These are phyloP conservation scores for Gisinianus flammeolus DNA, from an alignment of 2,888 invertebrate species.

Conservation along the genomic window DNA sequence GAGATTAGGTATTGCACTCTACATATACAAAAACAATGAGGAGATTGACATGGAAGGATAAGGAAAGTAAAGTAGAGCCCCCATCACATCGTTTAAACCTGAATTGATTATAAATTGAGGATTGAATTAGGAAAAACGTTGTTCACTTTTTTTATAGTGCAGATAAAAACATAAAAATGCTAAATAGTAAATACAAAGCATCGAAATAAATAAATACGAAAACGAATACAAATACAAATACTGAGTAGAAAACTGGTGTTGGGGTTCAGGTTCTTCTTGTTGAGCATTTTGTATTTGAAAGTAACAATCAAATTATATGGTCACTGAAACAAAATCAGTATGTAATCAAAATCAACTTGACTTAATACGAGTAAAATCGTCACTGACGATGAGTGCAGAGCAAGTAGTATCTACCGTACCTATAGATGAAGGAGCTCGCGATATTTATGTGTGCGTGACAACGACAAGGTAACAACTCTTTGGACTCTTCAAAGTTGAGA, in stretches of 20 bases:
- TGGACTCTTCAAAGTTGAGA: no score
- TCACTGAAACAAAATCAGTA: no score
- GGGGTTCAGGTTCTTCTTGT: neutral
- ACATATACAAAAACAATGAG: neutral
- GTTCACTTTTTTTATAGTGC: neutral
- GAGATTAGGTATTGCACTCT: neutral
- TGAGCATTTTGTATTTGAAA: neutral
- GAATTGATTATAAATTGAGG: neutral
- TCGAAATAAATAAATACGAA: neutral
- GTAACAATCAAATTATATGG: neutral
- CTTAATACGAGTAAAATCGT: no score
- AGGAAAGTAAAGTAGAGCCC: slow-evolving; percentile 15
- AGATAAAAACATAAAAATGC: no score
- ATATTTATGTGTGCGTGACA: no score
- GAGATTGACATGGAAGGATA: slow-evolving; percentile 3
- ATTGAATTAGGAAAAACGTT: neutral
- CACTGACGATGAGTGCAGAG: no score
- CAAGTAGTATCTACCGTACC: no score
- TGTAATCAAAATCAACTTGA: no score
- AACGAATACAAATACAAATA: neutral
- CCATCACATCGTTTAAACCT: slow-evolving; percentile 6
- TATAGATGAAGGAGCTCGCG: no score
- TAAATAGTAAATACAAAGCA: no score
- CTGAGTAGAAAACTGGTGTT: neutral
- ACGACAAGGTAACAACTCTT: no score